Base-by-base conservation (phyloP, 92 coral and sea anemone genomes). In the Phenganax marumi region DNA sequence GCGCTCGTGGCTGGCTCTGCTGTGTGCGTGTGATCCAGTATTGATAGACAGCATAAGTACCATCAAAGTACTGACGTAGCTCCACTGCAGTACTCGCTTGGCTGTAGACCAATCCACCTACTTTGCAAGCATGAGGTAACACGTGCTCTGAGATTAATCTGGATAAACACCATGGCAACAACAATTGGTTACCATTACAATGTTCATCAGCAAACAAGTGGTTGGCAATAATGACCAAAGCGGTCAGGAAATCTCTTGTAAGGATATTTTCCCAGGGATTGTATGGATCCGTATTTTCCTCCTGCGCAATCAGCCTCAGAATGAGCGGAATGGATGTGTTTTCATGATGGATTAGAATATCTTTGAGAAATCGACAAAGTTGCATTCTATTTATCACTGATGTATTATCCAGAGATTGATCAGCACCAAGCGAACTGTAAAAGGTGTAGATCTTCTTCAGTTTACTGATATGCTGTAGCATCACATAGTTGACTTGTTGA, bases 331-430 rank as follows among this genome's bases (percentile, higher is more conserved):
- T 72, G 10, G 97, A 91, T 46, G 87, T 78, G 12, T 89, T 97
- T 60, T 76, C 88, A 47, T 91, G 92, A 57, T 96, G 99, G 48
- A 92, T 90, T 68, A 87, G 74, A 57, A 93, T 90, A 84, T 96
- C 99, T 81, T 96, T 96, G 57, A 96, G 61, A 74, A 96, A 93
- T 50, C 99, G 80, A 93, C 99, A 96, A 81, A 96, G 89, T 85
- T 96, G 99, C 81, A 96, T 69, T 52, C 86, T 85, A 5, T 91
- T 92, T 92, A 96, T 89, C 16, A 90, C 99, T 76, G 90, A 96
- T 7, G 99, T 96, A 79, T 96, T 96, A 80, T 96, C 99, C 19
- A 87, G 78, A 25, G 97, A 93, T 3, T 75, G 76, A 79, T 88
- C 92, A 76, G 79, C 88, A 14, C 99, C 97, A 13, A 96, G 89